phyloP scores from a whole-genome alignment of 1,140 invertebrate species.

The Drosophila pallidifrons region DNA sequence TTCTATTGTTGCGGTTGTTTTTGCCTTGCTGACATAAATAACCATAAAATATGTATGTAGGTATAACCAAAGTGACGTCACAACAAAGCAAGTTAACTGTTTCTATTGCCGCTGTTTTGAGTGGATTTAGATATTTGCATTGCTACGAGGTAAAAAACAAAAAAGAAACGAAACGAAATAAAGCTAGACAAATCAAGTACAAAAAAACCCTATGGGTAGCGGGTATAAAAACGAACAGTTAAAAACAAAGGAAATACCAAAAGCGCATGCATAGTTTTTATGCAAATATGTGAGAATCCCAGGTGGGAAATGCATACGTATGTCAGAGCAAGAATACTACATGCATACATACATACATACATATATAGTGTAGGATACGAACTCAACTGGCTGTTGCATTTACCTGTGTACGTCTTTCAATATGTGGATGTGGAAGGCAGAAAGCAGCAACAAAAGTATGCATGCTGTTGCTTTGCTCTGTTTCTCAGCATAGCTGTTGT shows the following conservation, averaged over 20 bases:
- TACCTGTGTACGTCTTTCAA: constrained; percentile 54
- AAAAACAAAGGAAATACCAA: constrained; percentile 27
- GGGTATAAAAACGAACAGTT: constrained; percentile 13
- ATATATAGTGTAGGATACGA: too few species aligned
- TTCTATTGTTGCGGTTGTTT: constrained; percentile 8
- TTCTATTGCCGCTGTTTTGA: constrained; percentile 50
- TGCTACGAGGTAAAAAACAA: constrained; percentile 15
- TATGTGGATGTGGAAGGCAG: constrained; percentile 35
- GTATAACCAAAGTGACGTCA: constrained; percentile 24
- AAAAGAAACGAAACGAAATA: constrained; percentile 19
- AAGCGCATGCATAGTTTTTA: constrained; percentile 69
- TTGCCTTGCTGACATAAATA: constrained; percentile 38
- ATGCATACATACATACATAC: too few species aligned
- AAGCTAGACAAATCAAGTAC: constrained; percentile 26
- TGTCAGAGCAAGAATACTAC: neutral
- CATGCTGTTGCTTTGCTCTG: constrained; percentile 43
- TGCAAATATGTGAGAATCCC: constrained; percentile 60
- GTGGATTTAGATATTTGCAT: constrained; percentile 66
- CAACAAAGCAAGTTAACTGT: constrained; percentile 18
- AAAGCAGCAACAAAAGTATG: neutral
- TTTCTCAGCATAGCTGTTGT: neutral
- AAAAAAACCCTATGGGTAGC: too few species aligned
- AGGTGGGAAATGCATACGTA: constrained; percentile 50
- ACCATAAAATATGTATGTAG: constrained; percentile 35
- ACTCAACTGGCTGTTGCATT: constrained; percentile 1